A percentile compares a stretch with the other conserved stretches of the same genome.
Conservation (phyloP, 23 tunicate genomes). For the Trididemnum miniatum region DNA sequence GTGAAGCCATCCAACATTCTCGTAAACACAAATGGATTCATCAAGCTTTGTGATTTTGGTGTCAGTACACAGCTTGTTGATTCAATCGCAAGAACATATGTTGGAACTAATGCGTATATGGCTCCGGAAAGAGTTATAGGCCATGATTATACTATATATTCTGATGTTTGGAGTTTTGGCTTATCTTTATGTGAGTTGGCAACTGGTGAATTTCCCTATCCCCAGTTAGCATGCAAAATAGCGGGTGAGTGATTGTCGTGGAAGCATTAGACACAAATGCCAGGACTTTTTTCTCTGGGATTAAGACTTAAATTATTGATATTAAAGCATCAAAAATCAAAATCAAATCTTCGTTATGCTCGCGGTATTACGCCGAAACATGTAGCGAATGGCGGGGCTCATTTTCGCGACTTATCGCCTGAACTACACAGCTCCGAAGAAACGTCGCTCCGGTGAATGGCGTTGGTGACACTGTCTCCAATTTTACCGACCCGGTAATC, state of each 20-base stretch:
- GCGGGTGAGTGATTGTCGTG: slow-evolving; percentile 32
- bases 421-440: too few species aligned
- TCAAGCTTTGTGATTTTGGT: slow-evolving; percentile 93
- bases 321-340: too few species aligned
- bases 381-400: too few species aligned
- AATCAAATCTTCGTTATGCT: too few species aligned
- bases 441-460: too few species aligned
- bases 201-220: slow-evolving; percentile 81
- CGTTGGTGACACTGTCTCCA: too few species aligned
- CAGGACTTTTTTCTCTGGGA: too few species aligned
- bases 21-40: slow-evolving; percentile 76
- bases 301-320: too few species aligned
- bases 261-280: too few species aligned
- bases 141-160: slow-evolving; percentile 77
- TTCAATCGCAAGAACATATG: slow-evolving; percentile 84
- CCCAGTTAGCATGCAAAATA: slow-evolving; percentile 65
- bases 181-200: slow-evolving; percentile 82
- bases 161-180: slow-evolving; percentile 94
- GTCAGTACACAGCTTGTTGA: slow-evolving; percentile 87
- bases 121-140: slow-evolving; percentile 93
- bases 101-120: slow-evolving; percentile 97
- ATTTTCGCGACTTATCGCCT: too few species aligned
- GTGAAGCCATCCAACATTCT: slow-evolving; percentile 93
- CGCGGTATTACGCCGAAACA: too few species aligned
- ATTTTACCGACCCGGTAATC: too few species aligned